A percentile compares a stretch with the other conserved stretches of the same genome.
Evolutionary conservation across 2,888 invertebrate genomes (phyloP).

Genomic region (Branchellion lobata): DNA sequence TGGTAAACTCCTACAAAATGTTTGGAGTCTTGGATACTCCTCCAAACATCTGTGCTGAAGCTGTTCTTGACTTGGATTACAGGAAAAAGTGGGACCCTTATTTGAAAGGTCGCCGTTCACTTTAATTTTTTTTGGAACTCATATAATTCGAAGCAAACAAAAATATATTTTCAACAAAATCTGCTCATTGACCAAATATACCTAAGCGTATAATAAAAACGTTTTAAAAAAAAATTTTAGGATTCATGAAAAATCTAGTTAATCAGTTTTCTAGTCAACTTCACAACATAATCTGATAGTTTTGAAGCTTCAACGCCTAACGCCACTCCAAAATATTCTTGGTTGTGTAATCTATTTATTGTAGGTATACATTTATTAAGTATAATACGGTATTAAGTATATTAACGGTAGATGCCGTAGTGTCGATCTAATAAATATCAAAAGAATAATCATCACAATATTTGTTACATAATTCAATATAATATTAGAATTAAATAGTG

Average conservation of each 20-base stretch:
- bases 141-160: not conserved
- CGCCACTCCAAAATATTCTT: too few species aligned
- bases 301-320: too few species aligned
- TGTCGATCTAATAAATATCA: too few species aligned
- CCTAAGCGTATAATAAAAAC: not conserved
- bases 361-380: too few species aligned
- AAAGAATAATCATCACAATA: too few species aligned
- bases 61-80: conserved; percentile 35
- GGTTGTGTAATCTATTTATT: too few species aligned
- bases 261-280: too few species aligned
- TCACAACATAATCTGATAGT: too few species aligned
- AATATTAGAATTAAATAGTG: too few species aligned
- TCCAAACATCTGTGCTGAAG: conserved; percentile 39
- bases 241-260: not conserved
- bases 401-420: too few species aligned
- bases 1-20: conserved; percentile 25
- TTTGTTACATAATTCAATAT: too few species aligned
- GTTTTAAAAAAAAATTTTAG: not conserved
- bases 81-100: conserved; percentile 43
- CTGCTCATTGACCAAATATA: not conserved
- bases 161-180: not conserved
- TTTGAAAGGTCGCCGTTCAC: conserved; percentile 17
- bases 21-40: conserved; percentile 37
- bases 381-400: too few species aligned
- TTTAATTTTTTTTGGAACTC: not conserved